phyloP scores from a whole-genome alignment of 2,888 invertebrate genomes.

The Protodeltote pygarga region DNA sequence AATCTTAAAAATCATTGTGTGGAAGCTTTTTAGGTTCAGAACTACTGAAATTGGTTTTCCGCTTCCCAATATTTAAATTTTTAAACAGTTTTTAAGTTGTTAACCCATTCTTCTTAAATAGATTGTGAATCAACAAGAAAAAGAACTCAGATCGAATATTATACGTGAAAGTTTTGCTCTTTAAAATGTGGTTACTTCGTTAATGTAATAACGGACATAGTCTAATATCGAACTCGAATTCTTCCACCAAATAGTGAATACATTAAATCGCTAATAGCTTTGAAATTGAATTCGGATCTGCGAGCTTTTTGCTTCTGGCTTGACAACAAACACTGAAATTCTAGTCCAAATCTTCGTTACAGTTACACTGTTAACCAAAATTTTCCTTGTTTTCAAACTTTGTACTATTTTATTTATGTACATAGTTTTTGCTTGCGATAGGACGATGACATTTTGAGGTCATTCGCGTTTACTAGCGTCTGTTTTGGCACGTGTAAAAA shows the following conservation, averaged over 20 bases:
- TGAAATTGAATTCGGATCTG: constrained; percentile 23
- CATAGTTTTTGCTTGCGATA: constrained; percentile 47
- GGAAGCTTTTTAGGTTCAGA: no score
- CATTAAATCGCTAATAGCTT: constrained; percentile 16
- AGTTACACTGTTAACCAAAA: constrained; percentile 28
- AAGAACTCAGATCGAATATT: background rate
- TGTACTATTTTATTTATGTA: constrained; percentile 49
- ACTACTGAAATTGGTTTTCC: no score
- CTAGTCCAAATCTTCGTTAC: constrained; percentile 21
- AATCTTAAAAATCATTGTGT: no score
- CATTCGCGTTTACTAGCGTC: constrained; percentile 33
- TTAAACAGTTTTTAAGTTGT: no score
- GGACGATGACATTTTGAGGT: constrained; percentile 52
- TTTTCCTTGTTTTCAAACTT: constrained; percentile 38
- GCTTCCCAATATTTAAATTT: no score
- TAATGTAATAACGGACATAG: constrained; percentile 28
- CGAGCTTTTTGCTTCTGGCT: constrained; percentile 7
- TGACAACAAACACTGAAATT: constrained; percentile 6
- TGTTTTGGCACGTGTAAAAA: constrained; percentile 41
- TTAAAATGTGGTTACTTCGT: constrained; percentile 4
- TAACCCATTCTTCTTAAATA: constrained; percentile 4
- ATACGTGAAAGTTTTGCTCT: background rate
- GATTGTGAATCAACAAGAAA: background rate
- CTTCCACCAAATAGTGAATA: constrained; percentile 7
- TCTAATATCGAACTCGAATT: constrained; percentile 5